Conservation (phyloP, 1,140 invertebrate species). For the Tetragonula clypearis region DNA sequence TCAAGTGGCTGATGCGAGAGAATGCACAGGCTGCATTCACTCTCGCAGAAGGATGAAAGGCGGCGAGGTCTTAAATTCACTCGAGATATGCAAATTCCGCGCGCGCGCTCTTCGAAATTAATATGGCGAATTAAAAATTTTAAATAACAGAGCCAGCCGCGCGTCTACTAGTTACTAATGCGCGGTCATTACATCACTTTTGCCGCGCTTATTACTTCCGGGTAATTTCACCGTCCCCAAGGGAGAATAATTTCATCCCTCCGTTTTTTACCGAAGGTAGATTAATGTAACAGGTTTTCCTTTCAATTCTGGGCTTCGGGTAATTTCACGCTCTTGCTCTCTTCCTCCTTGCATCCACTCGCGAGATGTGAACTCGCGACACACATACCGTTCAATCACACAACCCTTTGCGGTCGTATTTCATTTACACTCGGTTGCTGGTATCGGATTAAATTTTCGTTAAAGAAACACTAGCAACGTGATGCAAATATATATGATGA, state of each 20-base stretch:
- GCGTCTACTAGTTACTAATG: not conserved
- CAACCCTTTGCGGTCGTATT: too few species aligned
- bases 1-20: too few species aligned
- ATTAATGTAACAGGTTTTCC: constrained; percentile 22
- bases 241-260: not conserved
- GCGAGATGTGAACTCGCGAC: too few species aligned
- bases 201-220: not conserved
- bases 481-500: too few species aligned
- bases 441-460: too few species aligned
- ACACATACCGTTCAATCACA: too few species aligned
- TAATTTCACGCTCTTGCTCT: not conserved
- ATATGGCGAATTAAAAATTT: not conserved
- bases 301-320: not conserved
- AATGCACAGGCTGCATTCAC: too few species aligned
- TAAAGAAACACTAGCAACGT: too few species aligned
- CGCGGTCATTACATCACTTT: not conserved
- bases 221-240: not conserved
- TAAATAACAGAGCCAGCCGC: not conserved
- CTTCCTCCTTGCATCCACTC: too few species aligned
- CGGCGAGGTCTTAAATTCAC: not conserved
- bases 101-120: not conserved
- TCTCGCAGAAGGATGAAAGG: too few species aligned
- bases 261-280: not conserved
- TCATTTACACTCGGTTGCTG: too few species aligned
- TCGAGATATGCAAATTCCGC: not conserved